phyloP scores from a whole-genome alignment of 2,113 vertebrate species.

The Platanista minor region DNA sequence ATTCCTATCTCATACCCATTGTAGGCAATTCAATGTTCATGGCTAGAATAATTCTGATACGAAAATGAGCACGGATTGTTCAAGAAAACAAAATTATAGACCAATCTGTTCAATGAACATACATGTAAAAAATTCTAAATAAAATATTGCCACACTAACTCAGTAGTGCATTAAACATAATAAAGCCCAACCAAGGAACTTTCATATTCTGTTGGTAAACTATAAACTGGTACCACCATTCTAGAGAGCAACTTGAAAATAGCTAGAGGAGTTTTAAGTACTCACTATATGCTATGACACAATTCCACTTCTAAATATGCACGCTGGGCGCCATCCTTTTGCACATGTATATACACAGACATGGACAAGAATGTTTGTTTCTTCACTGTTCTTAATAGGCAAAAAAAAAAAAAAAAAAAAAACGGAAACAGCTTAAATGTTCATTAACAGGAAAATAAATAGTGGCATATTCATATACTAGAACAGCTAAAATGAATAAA shows the following conservation, averaged over 20 bases:
- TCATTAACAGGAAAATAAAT: background rate
- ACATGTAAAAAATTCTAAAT: background rate
- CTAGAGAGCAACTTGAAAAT: background rate
- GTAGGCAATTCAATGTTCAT: background rate
- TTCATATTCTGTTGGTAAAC: background rate
- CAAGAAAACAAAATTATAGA: background rate
- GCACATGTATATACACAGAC: background rate
- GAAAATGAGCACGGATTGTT: background rate
- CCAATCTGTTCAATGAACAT: background rate
- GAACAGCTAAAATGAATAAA: background rate
- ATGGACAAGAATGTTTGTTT: background rate
- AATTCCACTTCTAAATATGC: background rate
- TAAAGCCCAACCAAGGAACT: background rate
- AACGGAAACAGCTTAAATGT: background rate
- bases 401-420: background rate
- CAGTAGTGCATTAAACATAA: background rate
- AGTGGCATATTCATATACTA: background rate
- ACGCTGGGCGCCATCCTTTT: background rate
- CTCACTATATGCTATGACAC: background rate
- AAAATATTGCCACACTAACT: background rate
- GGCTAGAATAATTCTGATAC: background rate
- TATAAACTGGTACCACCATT: background rate
- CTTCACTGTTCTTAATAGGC: background rate
- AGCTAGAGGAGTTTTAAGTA: background rate
- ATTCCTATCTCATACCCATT: background rate